These are phyloP conservation scores for Prionace glauca DNA, from an alignment of 2,797 vertebrate species.

Conservation along the genomic window DNA sequence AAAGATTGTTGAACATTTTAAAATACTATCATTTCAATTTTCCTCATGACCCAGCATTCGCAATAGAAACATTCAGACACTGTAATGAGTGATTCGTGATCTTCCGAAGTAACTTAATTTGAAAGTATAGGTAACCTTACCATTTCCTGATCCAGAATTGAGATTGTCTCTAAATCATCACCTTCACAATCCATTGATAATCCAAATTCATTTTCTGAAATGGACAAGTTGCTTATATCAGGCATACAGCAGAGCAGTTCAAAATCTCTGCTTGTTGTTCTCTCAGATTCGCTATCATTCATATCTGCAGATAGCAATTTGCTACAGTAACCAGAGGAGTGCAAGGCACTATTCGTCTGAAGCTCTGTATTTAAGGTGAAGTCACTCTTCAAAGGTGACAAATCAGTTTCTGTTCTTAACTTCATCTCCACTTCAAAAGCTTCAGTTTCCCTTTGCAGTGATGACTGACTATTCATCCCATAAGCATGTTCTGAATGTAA, in stretches of 20 bases:
- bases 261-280: neutral
- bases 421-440: neutral
- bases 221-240: neutral
- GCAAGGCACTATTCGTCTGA: slow-evolving; percentile 43
- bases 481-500: too few relatives aligned
- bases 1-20: neutral
- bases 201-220: neutral
- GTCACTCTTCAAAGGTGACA: slow-evolving; percentile 47
- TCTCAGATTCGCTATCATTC: neutral
- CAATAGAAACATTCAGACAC: neutral
- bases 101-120: neutral
- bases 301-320: slow-evolving; percentile 24
- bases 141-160: neutral
- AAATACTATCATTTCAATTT: neutral
- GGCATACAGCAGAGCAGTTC: neutral
- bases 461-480: neutral
- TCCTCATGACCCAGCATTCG: neutral
- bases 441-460: neutral
- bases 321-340: slow-evolving; percentile 55
- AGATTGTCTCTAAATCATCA: neutral
- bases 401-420: neutral
- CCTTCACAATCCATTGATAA: neutral
- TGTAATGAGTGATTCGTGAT: neutral
- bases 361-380: slow-evolving; percentile 46
- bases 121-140: neutral